Evolutionary conservation across 2,888 invertebrate genomes (phyloP), one percentile per base, ranked within the genome.

Genomic region (Drosophila borealis): DNA sequence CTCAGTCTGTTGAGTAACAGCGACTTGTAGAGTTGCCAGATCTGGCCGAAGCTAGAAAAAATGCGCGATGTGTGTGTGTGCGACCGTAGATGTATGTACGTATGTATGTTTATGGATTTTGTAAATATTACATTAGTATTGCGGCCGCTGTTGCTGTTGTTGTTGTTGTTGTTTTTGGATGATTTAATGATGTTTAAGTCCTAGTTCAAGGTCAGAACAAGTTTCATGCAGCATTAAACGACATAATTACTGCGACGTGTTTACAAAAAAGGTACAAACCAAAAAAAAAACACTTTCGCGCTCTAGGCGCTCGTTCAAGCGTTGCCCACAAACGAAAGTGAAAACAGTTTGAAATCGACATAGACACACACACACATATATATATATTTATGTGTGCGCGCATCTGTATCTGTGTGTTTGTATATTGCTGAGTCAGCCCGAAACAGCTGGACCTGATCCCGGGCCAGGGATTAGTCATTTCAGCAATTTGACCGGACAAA

Each of bases 251-350:
- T 59, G 17, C 51, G 63, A 73, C 78, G 67, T 61, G 74, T 37
- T 65, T 49, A 55, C 57, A 71, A 63, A 37, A 60, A 50, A 51
- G 29, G 29, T 45, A 37, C 29, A 45, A 59, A 10, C 41, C 19
- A 57, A 49, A 56, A 55, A 44, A 60, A 54, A 78, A 78, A 78
- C 74, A 78, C 82, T 83, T 82, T 82, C 75, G 61, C 80, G 70
- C 53, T 73, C 4, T 9, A 19, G 29, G 57, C 66, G 65, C 4
- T 65, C 66, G 69, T 74, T 83, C 74, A 73, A 70, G 80, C 83
- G 78, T 73, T 67, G 41, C 51, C 61, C 68, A n/a, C 65, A 50
- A 80, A 80, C 33, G 86, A 83, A 85, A 83, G 86, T 85, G 86
- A 86, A 83, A 78, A 66, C 34, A 49, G 72, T 72, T 74, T 56